phyloP scores from a whole-genome alignment of 2,797 vertebrate species.

The Peromyscus eremicus region DNA sequence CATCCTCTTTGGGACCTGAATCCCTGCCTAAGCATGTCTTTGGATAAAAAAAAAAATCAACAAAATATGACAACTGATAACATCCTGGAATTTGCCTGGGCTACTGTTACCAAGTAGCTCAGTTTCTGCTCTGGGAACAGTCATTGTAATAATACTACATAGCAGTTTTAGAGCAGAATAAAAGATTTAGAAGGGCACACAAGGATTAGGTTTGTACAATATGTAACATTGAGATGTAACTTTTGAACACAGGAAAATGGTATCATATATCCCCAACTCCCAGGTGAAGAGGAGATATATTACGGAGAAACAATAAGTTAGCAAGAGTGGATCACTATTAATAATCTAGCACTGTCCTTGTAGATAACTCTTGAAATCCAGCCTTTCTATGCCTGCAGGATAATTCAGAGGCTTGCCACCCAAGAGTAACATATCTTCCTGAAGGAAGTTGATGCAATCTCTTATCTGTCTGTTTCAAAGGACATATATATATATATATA shows the following conservation, averaged over 20 bases:
- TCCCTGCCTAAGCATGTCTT: background rate
- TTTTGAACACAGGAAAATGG: background rate
- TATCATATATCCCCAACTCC: background rate
- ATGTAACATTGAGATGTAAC: background rate
- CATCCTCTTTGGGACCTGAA: background rate
- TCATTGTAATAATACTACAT: background rate
- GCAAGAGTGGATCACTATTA: background rate
- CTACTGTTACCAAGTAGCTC: background rate
- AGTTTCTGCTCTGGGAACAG: background rate
- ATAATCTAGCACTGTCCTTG: background rate
- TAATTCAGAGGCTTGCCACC: conserved; percentile 29
- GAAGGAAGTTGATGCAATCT: conserved; percentile 61
- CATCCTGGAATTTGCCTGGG: conserved; percentile 22
- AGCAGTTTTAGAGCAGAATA: conserved; percentile 1
- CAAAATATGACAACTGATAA: background rate
- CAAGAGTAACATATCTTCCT: conserved; percentile 41
- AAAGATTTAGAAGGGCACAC: conserved; percentile 22
- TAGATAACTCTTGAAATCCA: conserved; percentile 38
- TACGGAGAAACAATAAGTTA: background rate
- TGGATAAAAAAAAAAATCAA: background rate
- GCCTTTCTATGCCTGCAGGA: background rate
- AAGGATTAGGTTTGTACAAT: background rate
- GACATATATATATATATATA: background rate
- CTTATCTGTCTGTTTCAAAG: conserved; percentile 44
- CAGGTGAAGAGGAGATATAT: background rate